Percentiles rank a stretch among this genome's conserved stretches.
phyloP scores from a whole-genome alignment of 2,888 invertebrate species.

The Acanthoscelides obtectus region DNA sequence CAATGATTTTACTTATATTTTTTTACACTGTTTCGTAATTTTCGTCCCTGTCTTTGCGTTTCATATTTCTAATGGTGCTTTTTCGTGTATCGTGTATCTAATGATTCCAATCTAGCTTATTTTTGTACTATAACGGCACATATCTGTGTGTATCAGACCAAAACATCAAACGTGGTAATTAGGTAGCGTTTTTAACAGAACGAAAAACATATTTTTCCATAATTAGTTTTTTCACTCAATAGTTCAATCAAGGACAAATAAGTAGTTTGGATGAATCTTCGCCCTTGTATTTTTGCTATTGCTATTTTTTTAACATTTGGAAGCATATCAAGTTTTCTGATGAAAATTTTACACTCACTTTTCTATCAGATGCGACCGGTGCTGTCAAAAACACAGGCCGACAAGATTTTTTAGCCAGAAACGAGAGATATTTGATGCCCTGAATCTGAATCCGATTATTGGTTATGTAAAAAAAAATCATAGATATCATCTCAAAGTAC shows the following conservation, averaged over 20 bases:
- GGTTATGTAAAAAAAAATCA: too few relatives aligned
- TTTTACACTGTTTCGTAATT: slow-evolving; percentile 1
- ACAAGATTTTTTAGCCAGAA: too few relatives aligned
- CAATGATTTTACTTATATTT: slow-evolving; percentile 9
- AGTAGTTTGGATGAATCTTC: slow-evolving; percentile 4
- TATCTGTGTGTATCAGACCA: slow-evolving; percentile 39
- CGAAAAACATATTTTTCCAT: slow-evolving; percentile 39
- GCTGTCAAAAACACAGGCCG: too few relatives aligned
- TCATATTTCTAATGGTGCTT: slow-evolving; percentile 2
- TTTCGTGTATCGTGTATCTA: not conserved
- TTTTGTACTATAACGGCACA: slow-evolving; percentile 30
- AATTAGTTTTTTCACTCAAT: slow-evolving; percentile 35
- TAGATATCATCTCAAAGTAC: too few relatives aligned
- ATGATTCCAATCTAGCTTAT: slow-evolving; percentile 1
- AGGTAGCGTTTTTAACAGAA: slow-evolving; percentile 35
- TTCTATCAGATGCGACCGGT: too few relatives aligned
- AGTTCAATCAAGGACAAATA: slow-evolving; percentile 26
- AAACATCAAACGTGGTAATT: slow-evolving; percentile 23
- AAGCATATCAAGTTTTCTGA: not conserved
- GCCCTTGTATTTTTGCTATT: slow-evolving; percentile 1
- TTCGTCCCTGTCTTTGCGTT: not conserved
- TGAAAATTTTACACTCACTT: slow-evolving; percentile 1
- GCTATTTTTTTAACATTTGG: not conserved
- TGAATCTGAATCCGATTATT: too few relatives aligned
- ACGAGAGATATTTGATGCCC: too few relatives aligned